Conservation (phyloP, 2,888 invertebrate species). For the Dinocampus coccinellae region DNA sequence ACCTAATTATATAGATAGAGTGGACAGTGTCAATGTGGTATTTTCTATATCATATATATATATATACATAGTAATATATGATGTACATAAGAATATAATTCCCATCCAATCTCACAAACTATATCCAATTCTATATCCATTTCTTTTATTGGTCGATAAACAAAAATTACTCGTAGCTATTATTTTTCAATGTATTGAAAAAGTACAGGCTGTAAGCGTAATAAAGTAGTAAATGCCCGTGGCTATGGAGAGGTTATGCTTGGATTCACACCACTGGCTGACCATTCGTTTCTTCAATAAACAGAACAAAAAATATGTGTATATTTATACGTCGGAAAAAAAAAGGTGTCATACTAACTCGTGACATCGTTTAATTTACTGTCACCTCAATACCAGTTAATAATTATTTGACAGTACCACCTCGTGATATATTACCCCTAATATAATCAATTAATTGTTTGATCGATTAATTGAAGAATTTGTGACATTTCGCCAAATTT, state of each 20-base stretch:
- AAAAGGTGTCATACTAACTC: conserved; percentile 57
- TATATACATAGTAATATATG: too few relatives aligned
- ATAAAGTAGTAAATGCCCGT: conserved; percentile 59
- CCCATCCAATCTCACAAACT: too few relatives aligned
- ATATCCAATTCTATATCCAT: conserved; percentile 32
- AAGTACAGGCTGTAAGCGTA: conserved; percentile 52
- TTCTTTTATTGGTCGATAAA: conserved; percentile 36
- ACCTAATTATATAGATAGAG: neutral
- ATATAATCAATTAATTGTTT: neutral
- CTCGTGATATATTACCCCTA: neutral
- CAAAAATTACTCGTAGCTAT: neutral
- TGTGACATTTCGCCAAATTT: neutral
- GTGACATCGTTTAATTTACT: conserved; percentile 54
- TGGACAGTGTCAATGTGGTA: too few relatives aligned
- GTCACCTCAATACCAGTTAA: conserved; percentile 1
- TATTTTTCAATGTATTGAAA: conserved; percentile 35
- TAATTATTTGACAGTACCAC: neutral
- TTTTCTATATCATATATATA: too few relatives aligned
- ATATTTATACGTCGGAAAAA: conserved; percentile 30
- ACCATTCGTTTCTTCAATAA: conserved; percentile 52
- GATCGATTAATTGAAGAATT: neutral
- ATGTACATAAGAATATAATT: too few relatives aligned
- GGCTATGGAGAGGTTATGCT: conserved; percentile 58
- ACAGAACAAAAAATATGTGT: conserved; percentile 19
- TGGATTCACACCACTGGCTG: conserved; percentile 63